Evolutionary conservation across 2,888 invertebrate genomes (phyloP).

Genomic region (Sinhomidia bicolor): DNA sequence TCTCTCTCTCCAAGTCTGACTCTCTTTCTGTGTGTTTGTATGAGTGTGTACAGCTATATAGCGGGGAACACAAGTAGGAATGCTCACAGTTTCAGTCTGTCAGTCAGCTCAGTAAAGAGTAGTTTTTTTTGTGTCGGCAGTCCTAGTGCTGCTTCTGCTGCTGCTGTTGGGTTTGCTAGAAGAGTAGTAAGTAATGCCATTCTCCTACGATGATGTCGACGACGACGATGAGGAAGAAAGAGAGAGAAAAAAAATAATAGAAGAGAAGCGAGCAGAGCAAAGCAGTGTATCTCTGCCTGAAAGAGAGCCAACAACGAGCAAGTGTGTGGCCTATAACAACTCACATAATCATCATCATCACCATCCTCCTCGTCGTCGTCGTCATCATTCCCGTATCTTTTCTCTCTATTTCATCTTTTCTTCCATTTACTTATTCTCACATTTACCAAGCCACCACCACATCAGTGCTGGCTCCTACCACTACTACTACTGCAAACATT

Average conservation of each 20-base stretch:
- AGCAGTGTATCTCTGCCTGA: conserved; percentile 28
- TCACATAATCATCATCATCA: conserved; percentile 42
- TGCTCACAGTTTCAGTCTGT: conserved; percentile 66
- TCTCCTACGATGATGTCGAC: conserved; percentile 32
- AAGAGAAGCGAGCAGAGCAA: too few species aligned
- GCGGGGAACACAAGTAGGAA: conserved; percentile 59
- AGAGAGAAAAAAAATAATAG: conserved; percentile 9
- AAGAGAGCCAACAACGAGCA: conserved; percentile 35
- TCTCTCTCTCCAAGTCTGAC: too few species aligned
- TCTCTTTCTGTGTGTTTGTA: too few species aligned
- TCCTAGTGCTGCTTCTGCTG: conserved; percentile 6
- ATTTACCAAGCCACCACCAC: too few species aligned
- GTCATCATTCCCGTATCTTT: conserved; percentile 28
- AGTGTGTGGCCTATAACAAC: conserved; percentile 48
- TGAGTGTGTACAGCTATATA: conserved; percentile 28
- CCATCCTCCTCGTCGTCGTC: too few species aligned
- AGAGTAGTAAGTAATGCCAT: conserved; percentile 63
- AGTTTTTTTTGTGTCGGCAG: conserved; percentile 51
- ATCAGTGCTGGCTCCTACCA: too few species aligned
- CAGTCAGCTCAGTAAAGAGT: conserved; percentile 67
- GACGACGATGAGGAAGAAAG: conserved; percentile 49
- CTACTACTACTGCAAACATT: neutral
- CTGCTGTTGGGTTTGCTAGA: too few species aligned
- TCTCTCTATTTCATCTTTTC: conserved; percentile 51
- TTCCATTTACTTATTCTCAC: conserved; percentile 51